Evolutionary conservation across 2,797 vertebrate species (phyloP), one percentile per base, ranked within the genome.

Genomic region (Enteromius radiatus): DNA sequence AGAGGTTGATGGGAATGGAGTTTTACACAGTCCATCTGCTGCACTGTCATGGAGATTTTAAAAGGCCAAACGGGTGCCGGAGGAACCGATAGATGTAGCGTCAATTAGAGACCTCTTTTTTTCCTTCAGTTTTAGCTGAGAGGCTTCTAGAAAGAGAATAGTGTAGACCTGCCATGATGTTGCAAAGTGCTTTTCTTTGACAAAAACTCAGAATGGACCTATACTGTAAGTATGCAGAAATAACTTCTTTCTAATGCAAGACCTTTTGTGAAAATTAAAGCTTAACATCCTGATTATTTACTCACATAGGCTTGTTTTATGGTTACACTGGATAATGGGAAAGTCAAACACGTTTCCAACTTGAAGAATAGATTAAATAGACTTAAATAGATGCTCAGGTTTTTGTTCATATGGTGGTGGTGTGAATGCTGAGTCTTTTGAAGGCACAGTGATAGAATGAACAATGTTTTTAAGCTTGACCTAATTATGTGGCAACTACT

Each of bases 1-100:
- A 41, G 65, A 61, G 49, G 36, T 68, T 84, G 82, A 70, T 83
- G 76, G 63, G 68, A 85, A 79, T 56, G 36, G 71, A 71, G 56
- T 77, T 80, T 83, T 71, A 86, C 69, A 61, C 54, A 36, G 73
- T 45, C 73, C 74, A 83, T 76, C 78, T 80, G 65, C 41, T 28
- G 69, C 47, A 68, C 76, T 78, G 38, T 86, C 63, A 80, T 83
- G 84, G 70, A 76, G 81, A 80, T 77, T 76, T 83, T 76, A 71
- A 78, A 70, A 61, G 68, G 77, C 77, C 49, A 76, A 63, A 54
- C n/a, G 76, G 79, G 71, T 80, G 69, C 68, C 28, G 47, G 70
- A 45, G 49, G 75, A 76, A 73, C 68, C n/a, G 11, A 74, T 69
- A 70, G 65, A 49, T 64, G 65, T 26, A 71, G 74, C 47, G 45